Percentiles rank a stretch among this genome's conserved stretches.
Conservation (phyloP, 1,140 invertebrate species). For the Pogonomyrmex barbatus region DNA sequence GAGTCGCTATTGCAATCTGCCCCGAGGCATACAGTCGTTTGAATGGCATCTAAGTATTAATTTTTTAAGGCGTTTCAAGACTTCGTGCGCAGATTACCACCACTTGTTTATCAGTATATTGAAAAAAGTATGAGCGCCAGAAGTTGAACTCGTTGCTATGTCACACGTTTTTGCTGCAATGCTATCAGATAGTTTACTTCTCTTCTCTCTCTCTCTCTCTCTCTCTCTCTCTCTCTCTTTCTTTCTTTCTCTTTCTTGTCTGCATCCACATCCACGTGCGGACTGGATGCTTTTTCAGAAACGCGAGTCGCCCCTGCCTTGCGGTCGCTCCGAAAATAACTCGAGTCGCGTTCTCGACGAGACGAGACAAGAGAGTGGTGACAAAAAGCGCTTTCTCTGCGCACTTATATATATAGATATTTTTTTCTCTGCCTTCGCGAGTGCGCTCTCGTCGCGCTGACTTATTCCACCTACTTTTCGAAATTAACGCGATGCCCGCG, state of each 20-base stretch:
- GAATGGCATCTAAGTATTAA: conserved; percentile 40
- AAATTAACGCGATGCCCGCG: conserved; percentile 65
- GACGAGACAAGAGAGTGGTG: not conserved
- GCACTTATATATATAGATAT: not conserved
- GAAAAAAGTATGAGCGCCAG: conserved; percentile 3
- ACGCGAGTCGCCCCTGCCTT: conserved; percentile 21
- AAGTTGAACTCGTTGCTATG: conserved; percentile 14
- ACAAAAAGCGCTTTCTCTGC: conserved; percentile 44
- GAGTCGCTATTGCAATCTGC: conserved; percentile 38
- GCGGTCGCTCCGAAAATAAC: conserved; percentile 50
- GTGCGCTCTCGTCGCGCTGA: conserved; percentile 42
- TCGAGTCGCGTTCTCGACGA: not conserved
- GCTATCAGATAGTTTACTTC: not conserved
- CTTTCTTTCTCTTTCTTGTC: not conserved
- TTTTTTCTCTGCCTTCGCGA: conserved; percentile 8
- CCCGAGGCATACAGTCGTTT: conserved; percentile 22
- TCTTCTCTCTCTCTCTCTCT: not conserved
- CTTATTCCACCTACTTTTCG: conserved; percentile 70
- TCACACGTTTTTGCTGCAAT: conserved; percentile 1
- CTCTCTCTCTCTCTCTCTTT: too few relatives aligned
- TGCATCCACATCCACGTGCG: not conserved
- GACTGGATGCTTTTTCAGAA: conserved; percentile 53
- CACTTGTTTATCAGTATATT: conserved; percentile 21
- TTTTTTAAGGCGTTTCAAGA: conserved; percentile 42
- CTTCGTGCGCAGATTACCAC: conserved; percentile 31